These are phyloP conservation scores for Drosophila multiciliata DNA, from an alignment of 2,888 invertebrate genomes.

Conservation along the genomic window DNA sequence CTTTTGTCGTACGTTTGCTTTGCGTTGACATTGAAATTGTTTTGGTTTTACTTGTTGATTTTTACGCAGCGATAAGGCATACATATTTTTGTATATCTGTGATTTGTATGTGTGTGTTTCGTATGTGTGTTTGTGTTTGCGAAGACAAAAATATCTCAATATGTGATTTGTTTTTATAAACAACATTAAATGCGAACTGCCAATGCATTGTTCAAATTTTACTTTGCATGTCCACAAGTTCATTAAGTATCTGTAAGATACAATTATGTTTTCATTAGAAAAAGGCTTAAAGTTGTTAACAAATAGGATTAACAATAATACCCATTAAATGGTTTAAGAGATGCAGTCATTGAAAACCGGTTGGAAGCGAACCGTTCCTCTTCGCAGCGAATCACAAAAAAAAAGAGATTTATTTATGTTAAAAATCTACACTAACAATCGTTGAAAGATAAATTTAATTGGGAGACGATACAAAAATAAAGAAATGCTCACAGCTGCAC, in stretches of 20 bases:
- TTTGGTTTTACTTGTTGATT: slow-evolving; percentile 74
- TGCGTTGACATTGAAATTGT: slow-evolving; percentile 81
- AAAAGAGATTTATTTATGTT: background rate
- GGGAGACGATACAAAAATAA: background rate
- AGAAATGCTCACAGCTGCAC: background rate
- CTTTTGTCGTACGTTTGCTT: slow-evolving; percentile 56
- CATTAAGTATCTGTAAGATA: slow-evolving; percentile 33
- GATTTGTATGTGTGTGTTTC: slow-evolving; percentile 6
- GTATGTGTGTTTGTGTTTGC: slow-evolving; percentile 10
- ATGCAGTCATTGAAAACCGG: background rate
- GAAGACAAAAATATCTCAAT: slow-evolving; percentile 58
- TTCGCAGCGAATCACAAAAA: background rate
- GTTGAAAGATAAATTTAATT: background rate
- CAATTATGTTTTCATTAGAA: background rate
- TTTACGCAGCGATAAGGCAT: slow-evolving; percentile 75
- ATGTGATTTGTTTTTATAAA: slow-evolving; percentile 76
- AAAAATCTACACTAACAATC: background rate
- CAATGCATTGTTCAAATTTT: slow-evolving; percentile 42
- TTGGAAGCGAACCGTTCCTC: background rate
- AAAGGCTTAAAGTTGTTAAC: background rate
- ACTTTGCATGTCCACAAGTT: slow-evolving; percentile 6
- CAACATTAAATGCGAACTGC: slow-evolving; percentile 56
- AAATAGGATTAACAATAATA: background rate
- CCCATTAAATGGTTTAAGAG: background rate
- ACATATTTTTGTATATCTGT: slow-evolving; percentile 50